phyloP scores from a whole-genome alignment of 2,888 invertebrate genomes.

The Drosophila aldrichi region DNA sequence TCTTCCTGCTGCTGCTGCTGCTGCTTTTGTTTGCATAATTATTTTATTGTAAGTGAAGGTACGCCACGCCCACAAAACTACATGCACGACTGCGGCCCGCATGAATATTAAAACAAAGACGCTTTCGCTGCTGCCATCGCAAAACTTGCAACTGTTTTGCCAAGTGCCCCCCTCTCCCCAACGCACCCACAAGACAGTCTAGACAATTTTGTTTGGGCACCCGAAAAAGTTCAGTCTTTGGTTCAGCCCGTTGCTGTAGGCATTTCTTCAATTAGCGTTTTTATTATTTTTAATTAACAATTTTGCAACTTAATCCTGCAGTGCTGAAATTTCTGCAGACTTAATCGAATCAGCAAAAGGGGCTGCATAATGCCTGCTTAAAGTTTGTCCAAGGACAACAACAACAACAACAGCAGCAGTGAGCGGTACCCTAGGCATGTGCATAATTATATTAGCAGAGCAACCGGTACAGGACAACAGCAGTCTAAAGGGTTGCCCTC shows the following conservation, averaged over 20 bases:
- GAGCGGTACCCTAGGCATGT: slow-evolving; percentile 61
- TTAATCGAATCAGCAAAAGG: slow-evolving; percentile 67
- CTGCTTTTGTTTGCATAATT: slow-evolving; percentile 74
- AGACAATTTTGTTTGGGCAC: slow-evolving; percentile 50
- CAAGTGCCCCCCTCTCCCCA: slow-evolving; percentile 38
- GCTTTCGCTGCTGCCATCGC: slow-evolving; percentile 42
- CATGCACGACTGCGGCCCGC: slow-evolving; percentile 55
- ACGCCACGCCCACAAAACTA: slow-evolving; percentile 53
- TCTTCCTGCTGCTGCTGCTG: slow-evolving; percentile 30
- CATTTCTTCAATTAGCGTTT: slow-evolving; percentile 78
- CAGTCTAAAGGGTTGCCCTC: slow-evolving; percentile 31
- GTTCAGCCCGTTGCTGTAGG: slow-evolving; percentile 51
- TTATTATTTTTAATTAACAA: slow-evolving; percentile 80
- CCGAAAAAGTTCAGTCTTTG: slow-evolving; percentile 57
- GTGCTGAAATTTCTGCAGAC: slow-evolving; percentile 53
- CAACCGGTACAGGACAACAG: slow-evolving; percentile 15
- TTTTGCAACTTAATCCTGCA: slow-evolving; percentile 74
- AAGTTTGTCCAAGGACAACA: slow-evolving; percentile 70
- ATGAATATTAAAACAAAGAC: slow-evolving; percentile 75
- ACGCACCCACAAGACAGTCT: slow-evolving; percentile 37
- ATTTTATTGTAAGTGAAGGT: slow-evolving; percentile 63
- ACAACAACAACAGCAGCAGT: slow-evolving; percentile 13
- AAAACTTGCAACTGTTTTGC: slow-evolving; percentile 56
- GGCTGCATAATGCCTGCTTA: slow-evolving; percentile 59
- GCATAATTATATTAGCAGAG: slow-evolving; percentile 66